phyloP scores from a whole-genome alignment of 2,797 vertebrate genomes.

The Chelon labrosus region DNA sequence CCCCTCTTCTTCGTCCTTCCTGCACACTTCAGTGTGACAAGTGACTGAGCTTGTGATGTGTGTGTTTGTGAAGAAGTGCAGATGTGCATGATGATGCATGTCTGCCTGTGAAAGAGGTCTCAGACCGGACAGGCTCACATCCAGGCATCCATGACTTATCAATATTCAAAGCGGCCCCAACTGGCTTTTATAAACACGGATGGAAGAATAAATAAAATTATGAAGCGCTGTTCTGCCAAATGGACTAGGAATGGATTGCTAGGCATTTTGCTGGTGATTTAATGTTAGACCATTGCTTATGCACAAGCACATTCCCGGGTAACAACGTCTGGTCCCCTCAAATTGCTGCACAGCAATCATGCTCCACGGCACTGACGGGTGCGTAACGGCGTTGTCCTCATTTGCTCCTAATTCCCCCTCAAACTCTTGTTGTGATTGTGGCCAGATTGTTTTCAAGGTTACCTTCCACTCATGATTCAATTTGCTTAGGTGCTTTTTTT shows the following conservation, averaged over 20 bases:
- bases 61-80: conserved; percentile 35
- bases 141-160: conserved; percentile 46
- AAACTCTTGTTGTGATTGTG: conserved; percentile 44
- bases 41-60: conserved; percentile 35
- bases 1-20: conserved; percentile 7
- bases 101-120: conserved; percentile 48
- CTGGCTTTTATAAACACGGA: conserved; percentile 50
- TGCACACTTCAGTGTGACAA: conserved; percentile 49
- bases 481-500: conserved; percentile 29
- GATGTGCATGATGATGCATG: conserved; percentile 56
- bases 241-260: conserved; percentile 56
- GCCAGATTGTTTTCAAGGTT: conserved; percentile 76
- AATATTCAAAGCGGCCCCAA: conserved; percentile 54
- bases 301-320: conserved; percentile 55
- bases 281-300: conserved; percentile 54
- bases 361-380: neutral
- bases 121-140: conserved; percentile 23
- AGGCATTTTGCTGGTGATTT: conserved; percentile 50
- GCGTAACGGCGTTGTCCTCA: conserved; percentile 40
- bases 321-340: conserved; percentile 49
- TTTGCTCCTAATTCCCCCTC: conserved; percentile 74
- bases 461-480: conserved; percentile 45
- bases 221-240: conserved; percentile 57
- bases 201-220: conserved; percentile 42
- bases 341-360: conserved; percentile 60